These are phyloP conservation scores for Saccopteryx bilineata DNA, from an alignment of 2,113 vertebrate genomes.

Conservation along the genomic window DNA sequence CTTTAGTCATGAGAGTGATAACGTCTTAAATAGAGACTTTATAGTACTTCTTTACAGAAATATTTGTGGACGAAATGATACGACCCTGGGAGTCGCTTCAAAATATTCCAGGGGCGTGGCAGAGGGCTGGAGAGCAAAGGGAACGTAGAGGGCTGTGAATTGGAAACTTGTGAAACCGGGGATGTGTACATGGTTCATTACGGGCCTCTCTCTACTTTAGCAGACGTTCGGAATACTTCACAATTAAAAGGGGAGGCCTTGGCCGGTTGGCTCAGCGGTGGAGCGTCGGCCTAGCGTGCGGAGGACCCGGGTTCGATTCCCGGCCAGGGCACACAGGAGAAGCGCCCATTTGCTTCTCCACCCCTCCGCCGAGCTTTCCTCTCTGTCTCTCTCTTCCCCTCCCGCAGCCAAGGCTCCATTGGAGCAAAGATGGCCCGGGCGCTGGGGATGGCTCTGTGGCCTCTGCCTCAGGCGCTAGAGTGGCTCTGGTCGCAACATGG, in stretches of 20 bases:
- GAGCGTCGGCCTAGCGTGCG: no score
- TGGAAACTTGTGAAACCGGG: accelerated
- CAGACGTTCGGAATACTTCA: not conserved
- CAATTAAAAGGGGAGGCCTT: not conserved
- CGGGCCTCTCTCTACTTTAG: not conserved
- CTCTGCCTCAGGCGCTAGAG: no score
- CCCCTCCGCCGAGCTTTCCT: no score
- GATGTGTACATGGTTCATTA: not conserved
- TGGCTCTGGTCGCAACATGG: no score
- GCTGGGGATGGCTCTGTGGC: no score
- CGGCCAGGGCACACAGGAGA: no score
- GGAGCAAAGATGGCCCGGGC: no score
- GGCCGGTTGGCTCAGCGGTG: no score
- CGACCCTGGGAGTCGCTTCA: not conserved
- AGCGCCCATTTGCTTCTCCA: no score
- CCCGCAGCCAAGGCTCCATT: no score
- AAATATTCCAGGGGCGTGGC: not conserved
- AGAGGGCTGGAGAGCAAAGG: accelerated
- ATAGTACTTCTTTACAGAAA: not conserved
- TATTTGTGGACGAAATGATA: not conserved
- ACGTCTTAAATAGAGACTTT: not conserved
- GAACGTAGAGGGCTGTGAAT: accelerated
- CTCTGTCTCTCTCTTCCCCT: no score
- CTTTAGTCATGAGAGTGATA: not conserved
- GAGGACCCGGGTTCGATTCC: no score